Conservation (phyloP, 2,888 invertebrate species). For the Vanessa cardui region DNA sequence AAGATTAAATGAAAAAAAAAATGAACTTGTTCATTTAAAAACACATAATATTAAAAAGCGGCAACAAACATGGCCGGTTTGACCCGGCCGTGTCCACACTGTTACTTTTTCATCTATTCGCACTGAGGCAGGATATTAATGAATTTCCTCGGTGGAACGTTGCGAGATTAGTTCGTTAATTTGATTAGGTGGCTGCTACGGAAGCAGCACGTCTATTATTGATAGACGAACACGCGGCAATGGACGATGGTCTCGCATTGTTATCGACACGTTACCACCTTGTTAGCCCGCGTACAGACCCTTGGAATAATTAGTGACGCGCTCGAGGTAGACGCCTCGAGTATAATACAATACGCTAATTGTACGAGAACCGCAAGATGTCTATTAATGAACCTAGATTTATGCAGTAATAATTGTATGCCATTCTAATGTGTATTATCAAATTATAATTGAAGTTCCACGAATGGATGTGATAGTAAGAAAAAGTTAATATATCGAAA, state of each 20-base stretch:
- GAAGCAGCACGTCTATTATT: constrained; percentile 52
- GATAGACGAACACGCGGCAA: constrained; percentile 42
- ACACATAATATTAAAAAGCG: background rate
- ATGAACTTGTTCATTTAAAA: no score
- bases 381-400: constrained; percentile 32
- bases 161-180: constrained; percentile 86
- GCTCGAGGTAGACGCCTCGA: constrained; percentile 41
- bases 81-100: constrained; percentile 38
- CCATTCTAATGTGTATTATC: constrained; percentile 11
- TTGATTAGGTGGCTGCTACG: constrained; percentile 80
- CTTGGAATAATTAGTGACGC: constrained; percentile 43
- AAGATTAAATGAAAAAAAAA: no score
- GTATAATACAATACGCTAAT: constrained; percentile 40
- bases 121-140: constrained; percentile 85
- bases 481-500: no score
- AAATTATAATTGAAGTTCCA: no score
- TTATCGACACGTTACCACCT: constrained; percentile 39
- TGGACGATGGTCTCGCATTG: constrained; percentile 35
- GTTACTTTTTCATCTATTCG: constrained; percentile 63
- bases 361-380: constrained; percentile 40
- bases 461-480: no score
- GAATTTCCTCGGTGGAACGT: constrained; percentile 86
- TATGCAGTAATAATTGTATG: constrained; percentile 18
- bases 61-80: background rate
- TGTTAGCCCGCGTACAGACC: constrained; percentile 39